Evolutionary conservation across 2,888 invertebrate species (phyloP).

Genomic region (Acleris sparsana): DNA sequence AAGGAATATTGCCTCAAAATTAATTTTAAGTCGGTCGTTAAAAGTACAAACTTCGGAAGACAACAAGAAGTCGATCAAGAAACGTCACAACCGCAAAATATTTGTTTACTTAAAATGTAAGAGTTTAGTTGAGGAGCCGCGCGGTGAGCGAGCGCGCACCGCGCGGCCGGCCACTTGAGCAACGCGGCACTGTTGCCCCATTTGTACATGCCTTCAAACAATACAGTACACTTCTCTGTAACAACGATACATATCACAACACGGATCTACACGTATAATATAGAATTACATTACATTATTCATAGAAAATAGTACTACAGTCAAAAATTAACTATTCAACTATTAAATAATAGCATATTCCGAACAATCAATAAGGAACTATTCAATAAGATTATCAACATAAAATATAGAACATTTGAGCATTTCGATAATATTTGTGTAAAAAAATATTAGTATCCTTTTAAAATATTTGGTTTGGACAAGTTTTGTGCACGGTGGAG

Average conservation of each 20-base stretch:
- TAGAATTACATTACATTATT: slow-evolving; percentile 55
- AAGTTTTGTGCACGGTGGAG: slow-evolving; percentile 53
- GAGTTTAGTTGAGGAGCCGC: slow-evolving; percentile 55
- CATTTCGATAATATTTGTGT: slow-evolving; percentile 76
- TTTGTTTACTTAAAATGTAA: slow-evolving; percentile 53
- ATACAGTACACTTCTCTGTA: slow-evolving; percentile 63
- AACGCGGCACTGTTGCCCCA: slow-evolving; percentile 64
- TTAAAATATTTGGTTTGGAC: slow-evolving; percentile 54
- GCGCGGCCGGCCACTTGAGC: slow-evolving; percentile 62
- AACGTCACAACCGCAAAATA: slow-evolving; percentile 76
- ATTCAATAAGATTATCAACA: slow-evolving; percentile 77
- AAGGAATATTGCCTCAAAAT: slow-evolving; percentile 79
- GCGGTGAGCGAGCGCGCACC: slow-evolving; percentile 34
- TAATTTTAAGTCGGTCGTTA: slow-evolving; percentile 52
- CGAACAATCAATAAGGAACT: slow-evolving; percentile 73
- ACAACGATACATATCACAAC: slow-evolving; percentile 78
- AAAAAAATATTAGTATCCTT: slow-evolving; percentile 75
- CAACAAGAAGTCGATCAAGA: slow-evolving; percentile 63
- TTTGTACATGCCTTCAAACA: slow-evolving; percentile 66
- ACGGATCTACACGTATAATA: slow-evolving; percentile 67
- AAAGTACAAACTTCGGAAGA: slow-evolving; percentile 68
- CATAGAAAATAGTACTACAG: slow-evolving; percentile 61
- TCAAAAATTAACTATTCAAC: slow-evolving; percentile 64
- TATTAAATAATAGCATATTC: slow-evolving; percentile 64
- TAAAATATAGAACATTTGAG: slow-evolving; percentile 79